phyloP scores from a whole-genome alignment of 2,888 invertebrate genomes.

The Podabrus alpinus region DNA sequence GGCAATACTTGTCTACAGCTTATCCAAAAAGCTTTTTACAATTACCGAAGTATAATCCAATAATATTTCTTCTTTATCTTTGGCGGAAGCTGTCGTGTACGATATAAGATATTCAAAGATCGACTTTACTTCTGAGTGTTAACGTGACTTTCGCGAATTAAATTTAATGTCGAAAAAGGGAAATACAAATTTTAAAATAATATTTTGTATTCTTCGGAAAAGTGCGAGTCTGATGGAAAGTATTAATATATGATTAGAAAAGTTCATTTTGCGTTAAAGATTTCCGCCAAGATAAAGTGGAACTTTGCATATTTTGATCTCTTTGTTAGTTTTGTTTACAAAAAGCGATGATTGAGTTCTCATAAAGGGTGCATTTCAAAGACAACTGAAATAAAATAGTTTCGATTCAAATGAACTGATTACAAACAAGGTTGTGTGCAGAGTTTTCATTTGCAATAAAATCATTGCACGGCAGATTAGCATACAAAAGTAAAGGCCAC shows the following conservation, averaged over 20 bases:
- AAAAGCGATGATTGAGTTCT: constrained; percentile 5
- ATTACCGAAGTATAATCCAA: not conserved
- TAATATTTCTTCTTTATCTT: not conserved
- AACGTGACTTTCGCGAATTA: constrained; percentile 22
- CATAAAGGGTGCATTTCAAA: constrained; percentile 18
- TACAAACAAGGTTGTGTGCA: constrained; percentile 25
- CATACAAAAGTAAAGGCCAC: constrained; percentile 40
- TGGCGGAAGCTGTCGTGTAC: not conserved
- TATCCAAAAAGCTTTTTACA: not conserved
- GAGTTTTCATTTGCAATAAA: constrained; percentile 45
- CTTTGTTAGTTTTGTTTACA: not conserved
- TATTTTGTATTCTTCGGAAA: not conserved
- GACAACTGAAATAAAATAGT: constrained; percentile 21
- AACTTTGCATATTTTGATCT: constrained; percentile 1
- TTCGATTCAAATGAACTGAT: constrained; percentile 25
- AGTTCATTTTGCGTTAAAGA: not conserved
- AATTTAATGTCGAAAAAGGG: constrained; percentile 21
- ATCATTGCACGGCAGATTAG: constrained; percentile 41
- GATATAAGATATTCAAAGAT: constrained; percentile 14
- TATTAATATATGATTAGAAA: not conserved
- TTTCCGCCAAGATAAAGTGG: not conserved
- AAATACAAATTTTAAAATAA: not conserved
- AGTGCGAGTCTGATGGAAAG: not conserved
- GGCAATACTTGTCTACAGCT: not conserved
- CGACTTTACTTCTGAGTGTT: constrained; percentile 21